phyloP scores from a whole-genome alignment of 2,888 invertebrate species.

The Cephalotes varians region DNA sequence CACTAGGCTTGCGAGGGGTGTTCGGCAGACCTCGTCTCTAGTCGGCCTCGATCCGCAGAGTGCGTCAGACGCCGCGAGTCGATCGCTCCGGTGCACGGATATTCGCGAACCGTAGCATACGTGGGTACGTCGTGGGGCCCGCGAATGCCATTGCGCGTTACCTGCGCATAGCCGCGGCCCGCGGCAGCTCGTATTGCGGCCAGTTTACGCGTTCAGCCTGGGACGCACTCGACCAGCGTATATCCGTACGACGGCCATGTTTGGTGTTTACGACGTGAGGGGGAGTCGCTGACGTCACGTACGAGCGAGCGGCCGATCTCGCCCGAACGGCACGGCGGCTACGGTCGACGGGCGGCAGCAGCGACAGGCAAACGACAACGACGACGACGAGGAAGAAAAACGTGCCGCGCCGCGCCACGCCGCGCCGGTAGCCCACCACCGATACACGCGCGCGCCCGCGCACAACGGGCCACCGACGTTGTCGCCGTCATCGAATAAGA shows the following conservation, averaged over 20 bases:
- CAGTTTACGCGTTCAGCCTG: constrained; percentile 68
- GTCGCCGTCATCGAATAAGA: constrained; percentile 1
- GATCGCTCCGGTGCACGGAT: constrained; percentile 71
- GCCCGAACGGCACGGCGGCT: constrained; percentile 75
- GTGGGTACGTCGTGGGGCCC: constrained; percentile 46
- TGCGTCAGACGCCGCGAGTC: constrained; percentile 80
- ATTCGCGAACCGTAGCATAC: constrained; percentile 45
- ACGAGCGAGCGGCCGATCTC: constrained; percentile 75
- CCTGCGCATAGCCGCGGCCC: constrained; percentile 53
- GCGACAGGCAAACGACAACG: constrained; percentile 62
- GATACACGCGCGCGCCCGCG: constrained; percentile 1
- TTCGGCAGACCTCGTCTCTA: constrained; percentile 83
- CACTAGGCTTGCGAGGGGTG: constrained; percentile 82
- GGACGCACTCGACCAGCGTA: constrained; percentile 79
- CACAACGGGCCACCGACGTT: neutral
- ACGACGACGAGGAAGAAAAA: constrained; percentile 58
- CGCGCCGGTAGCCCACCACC: constrained; percentile 50
- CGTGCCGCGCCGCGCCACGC: constrained; percentile 74
- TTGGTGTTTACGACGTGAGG: constrained; percentile 86
- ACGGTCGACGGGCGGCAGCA: constrained; percentile 56
- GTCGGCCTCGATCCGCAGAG: constrained; percentile 86
- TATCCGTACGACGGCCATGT: constrained; percentile 84
- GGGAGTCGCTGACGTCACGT: constrained; percentile 84
- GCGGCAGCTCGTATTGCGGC: constrained; percentile 58
- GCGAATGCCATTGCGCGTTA: constrained; percentile 48